Base-by-base conservation (phyloP, 2,888 invertebrate species). In the Agrochola litura region DNA sequence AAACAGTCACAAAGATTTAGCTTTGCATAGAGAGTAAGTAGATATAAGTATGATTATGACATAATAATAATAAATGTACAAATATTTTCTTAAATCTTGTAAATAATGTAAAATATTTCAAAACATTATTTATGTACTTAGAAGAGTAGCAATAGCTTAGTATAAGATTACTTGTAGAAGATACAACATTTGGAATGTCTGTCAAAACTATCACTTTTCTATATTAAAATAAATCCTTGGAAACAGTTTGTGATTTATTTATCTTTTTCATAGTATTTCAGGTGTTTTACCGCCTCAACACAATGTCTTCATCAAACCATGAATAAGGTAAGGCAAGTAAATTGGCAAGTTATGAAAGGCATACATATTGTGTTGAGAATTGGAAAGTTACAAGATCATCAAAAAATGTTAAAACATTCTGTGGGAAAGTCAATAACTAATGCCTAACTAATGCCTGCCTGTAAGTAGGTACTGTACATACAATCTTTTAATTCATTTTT, bases 141-240 rank as follows among this genome's bases (percentile, higher is more conserved):
- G 61, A 76, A 30, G 1, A 61, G 16, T 82, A 81, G 63, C 1
- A 1, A 19, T 66, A 79, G 64, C 0, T 37, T 46, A 60, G 14
- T 30, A 3, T 67, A 74, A 49, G 54, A 77, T 73, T 30, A 77
- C 9, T 65, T 63, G 61, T 82, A 79, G 75, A 74, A 54, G 22
- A 49, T 58, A 46, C 10, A 65, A 58, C 12, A 73, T 60, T 41
- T 69, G 19, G n/a, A 75, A 73, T 64, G 19, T 73, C 64, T 78
- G 61, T 81, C 67, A 37, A 71, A 71, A 61, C 77, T 81, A 61
- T 84, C 77, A 84, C 49, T 84, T 84, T 84, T 84, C 81, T 84
- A 81, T 72, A 80, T 73, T 78, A 77, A 77, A 84, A 65, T 81
- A 78, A 84, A 75, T 70, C 14, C 58, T 76, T 65, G 43, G 37